Conservation (phyloP, 2,888 invertebrate species). For the Chloroclystis v-ata region DNA sequence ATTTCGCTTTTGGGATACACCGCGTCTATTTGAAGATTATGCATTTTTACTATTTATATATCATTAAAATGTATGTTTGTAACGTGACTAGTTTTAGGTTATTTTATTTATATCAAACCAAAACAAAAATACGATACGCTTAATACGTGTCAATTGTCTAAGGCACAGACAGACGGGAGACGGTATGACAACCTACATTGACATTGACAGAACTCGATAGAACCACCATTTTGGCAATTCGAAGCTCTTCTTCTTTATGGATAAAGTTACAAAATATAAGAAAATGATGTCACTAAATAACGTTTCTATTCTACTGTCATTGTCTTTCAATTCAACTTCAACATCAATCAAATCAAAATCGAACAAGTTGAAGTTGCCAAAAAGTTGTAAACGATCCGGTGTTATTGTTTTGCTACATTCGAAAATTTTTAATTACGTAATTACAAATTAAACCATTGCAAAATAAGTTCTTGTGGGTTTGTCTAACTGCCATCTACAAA, state of each 20-base stretch:
- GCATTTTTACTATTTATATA: conserved; percentile 35
- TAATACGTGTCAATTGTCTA: too few species aligned
- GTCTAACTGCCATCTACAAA: conserved; percentile 47
- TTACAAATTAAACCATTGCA: conserved; percentile 40
- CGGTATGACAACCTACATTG: background rate
- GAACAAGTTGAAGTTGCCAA: conserved; percentile 37
- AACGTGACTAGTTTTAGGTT: conserved; percentile 11
- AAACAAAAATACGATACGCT: background rate
- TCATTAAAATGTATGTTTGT: background rate
- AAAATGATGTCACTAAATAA: too few species aligned
- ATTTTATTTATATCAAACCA: background rate
- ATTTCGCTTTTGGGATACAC: conserved; percentile 42
- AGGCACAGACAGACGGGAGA: too few species aligned
- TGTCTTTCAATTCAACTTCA: conserved; percentile 17
- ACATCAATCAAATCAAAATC: conserved; percentile 25
- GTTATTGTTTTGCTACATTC: conserved; percentile 50
- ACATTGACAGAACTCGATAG: background rate
- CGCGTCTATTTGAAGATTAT: conserved; percentile 51
- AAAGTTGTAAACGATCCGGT: conserved; percentile 46
- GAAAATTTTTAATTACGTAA: conserved; percentile 34
- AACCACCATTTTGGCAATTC: too few species aligned
- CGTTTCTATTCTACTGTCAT: background rate
- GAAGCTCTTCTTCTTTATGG: too few species aligned
- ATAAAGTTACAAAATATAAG: too few species aligned
- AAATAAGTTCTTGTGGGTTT: conserved; percentile 51